Conservation (phyloP, 2,888 invertebrate genomes). For the Acheta domesticus region DNA sequence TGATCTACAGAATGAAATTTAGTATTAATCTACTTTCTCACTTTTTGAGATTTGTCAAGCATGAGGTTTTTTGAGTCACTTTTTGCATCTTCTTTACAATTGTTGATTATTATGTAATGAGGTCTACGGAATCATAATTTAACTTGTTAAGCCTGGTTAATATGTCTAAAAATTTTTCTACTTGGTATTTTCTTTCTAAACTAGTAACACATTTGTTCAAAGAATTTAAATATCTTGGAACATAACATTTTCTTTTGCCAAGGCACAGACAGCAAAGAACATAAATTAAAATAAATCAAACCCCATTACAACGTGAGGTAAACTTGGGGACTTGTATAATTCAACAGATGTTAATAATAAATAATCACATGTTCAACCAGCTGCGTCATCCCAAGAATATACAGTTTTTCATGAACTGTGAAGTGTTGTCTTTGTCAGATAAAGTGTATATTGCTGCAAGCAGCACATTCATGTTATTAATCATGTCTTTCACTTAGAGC, state of each 20-base stretch:
- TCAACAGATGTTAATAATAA: background rate
- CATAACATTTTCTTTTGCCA: background rate
- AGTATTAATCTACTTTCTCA: background rate
- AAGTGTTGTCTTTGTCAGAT: background rate
- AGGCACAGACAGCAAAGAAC: slow-evolving; percentile 5
- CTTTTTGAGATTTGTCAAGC: background rate
- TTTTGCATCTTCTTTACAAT: background rate
- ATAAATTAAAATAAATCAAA: background rate
- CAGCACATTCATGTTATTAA: background rate
- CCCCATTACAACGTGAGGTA: background rate
- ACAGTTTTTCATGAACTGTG: background rate
- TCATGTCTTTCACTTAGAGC: background rate
- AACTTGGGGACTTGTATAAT: background rate
- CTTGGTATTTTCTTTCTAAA: background rate
- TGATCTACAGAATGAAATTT: background rate
- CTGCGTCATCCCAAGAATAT: background rate
- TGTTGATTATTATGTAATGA: background rate
- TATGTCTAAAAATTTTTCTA: background rate
- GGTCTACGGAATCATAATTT: background rate
- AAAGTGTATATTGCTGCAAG: background rate
- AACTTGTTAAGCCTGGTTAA: background rate
- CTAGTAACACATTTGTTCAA: background rate
- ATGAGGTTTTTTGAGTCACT: background rate
- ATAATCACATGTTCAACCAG: background rate
- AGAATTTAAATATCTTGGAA: background rate